Conservation (phyloP, 2,888 invertebrate genomes). For the Furcula furcula region DNA sequence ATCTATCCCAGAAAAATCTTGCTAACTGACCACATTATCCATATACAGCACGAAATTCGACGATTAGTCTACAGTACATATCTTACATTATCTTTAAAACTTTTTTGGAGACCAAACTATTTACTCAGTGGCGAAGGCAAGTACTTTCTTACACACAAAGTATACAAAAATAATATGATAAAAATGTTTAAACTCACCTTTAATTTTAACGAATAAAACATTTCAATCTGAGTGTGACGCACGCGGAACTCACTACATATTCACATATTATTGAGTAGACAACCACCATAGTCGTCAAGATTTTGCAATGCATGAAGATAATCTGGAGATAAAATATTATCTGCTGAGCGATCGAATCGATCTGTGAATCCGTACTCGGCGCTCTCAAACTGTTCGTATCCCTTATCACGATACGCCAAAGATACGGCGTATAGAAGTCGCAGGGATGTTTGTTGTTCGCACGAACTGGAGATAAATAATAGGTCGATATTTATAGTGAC, state of each 20-base stretch:
- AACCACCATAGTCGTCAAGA: conserved; percentile 21
- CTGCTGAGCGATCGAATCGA: conserved; percentile 44
- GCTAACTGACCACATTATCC: no score
- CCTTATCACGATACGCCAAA: conserved; percentile 15
- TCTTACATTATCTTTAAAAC: no score
- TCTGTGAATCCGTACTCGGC: conserved; percentile 35
- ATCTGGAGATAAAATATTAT: conserved; percentile 54
- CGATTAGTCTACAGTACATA: no score
- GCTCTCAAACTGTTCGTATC: conserved; percentile 35
- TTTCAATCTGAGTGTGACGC: conserved; percentile 12
- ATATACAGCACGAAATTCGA: no score
- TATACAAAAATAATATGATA: conserved; percentile 2
- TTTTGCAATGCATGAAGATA: conserved; percentile 58
- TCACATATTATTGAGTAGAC: conserved; percentile 13
- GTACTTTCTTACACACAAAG: conserved; percentile 1
- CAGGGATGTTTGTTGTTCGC: conserved; percentile 16
- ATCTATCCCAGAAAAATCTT: no score
- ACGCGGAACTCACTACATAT: conserved; percentile 7
- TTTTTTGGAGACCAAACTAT: no score
- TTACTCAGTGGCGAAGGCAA: no score
- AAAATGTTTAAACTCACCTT: conserved; percentile 36
- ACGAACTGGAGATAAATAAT: conserved; percentile 15
- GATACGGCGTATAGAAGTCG: conserved; percentile 8
- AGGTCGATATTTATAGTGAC: conserved; percentile 13
- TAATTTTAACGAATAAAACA: conserved; percentile 32